Conservation (phyloP, 2,797 vertebrate genomes). For the Gymnothorax javanicus region DNA sequence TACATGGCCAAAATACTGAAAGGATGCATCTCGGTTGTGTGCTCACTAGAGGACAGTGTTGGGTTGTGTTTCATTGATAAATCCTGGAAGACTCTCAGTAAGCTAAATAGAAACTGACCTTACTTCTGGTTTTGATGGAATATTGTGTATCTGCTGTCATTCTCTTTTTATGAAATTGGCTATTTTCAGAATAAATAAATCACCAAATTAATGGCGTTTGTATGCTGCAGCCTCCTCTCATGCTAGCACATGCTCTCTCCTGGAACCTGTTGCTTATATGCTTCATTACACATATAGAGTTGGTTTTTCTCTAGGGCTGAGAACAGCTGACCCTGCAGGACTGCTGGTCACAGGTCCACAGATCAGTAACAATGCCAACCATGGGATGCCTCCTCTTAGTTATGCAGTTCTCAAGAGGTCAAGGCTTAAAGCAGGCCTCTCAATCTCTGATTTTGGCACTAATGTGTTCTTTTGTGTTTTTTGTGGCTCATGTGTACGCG, state of each 20-base stretch:
- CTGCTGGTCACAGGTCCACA: no score
- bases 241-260: not conserved
- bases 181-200: no score
- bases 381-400: no score
- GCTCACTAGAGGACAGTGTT: conserved; percentile 2
- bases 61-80: not conserved
- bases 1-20: not conserved
- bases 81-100: not conserved
- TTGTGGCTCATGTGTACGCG: no score
- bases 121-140: not conserved
- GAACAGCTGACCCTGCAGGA: no score
- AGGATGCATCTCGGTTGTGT: not conserved
- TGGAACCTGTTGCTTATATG: not conserved
- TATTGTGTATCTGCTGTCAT: not conserved
- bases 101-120: not conserved
- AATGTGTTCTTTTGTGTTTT: not conserved
- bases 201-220: not conserved
- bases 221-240: no score
- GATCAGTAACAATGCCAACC: no score
- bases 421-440: no score
- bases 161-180: no score
- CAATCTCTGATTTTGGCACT: no score
- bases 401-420: no score
- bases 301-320: no score
- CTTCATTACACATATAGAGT: not conserved